Percentiles rank a stretch among this genome's conserved stretches.
Conservation (phyloP, 2,888 invertebrate species). For the Morpho achilles region DNA sequence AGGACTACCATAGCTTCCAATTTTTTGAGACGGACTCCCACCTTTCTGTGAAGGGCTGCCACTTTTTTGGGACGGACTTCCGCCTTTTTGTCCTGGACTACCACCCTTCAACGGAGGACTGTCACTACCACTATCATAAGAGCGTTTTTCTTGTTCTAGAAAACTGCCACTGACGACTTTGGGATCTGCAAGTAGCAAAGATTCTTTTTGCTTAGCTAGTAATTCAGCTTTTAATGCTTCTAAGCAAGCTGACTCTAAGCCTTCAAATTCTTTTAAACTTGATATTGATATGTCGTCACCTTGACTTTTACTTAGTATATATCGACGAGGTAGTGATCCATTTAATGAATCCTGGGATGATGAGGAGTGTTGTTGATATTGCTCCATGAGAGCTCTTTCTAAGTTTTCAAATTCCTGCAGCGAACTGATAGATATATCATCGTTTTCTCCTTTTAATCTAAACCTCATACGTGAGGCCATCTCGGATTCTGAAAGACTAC, state of each 20-base stretch:
- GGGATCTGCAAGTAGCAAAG: slow-evolving; percentile 82
- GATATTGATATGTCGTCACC: slow-evolving; percentile 92
- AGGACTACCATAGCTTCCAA: slow-evolving; percentile 67
- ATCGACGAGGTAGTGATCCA: slow-evolving; percentile 88
- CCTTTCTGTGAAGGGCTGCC: slow-evolving; percentile 71
- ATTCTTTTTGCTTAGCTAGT: slow-evolving; percentile 91
- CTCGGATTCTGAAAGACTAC: slow-evolving; percentile 95
- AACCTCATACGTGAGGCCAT: slow-evolving; percentile 90
- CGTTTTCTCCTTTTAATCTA: slow-evolving; percentile 91
- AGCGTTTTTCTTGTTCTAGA: slow-evolving; percentile 71
- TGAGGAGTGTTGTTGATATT: slow-evolving; percentile 84
- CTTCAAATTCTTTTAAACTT: slow-evolving; percentile 95
- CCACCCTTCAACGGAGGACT: slow-evolving; percentile 75
- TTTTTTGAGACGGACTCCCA: slow-evolving; percentile 70
- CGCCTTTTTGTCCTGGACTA: slow-evolving; percentile 58
- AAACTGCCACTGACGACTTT: slow-evolving; percentile 70
- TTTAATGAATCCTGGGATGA: slow-evolving; percentile 93
- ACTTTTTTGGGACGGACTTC: slow-evolving; percentile 55
- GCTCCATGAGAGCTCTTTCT: slow-evolving; percentile 91
- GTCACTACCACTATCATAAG: slow-evolving; percentile 79
- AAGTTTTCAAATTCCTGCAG: slow-evolving; percentile 96
- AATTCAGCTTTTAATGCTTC: slow-evolving; percentile 91
- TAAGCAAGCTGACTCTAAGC: slow-evolving; percentile 91
- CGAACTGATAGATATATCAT: slow-evolving; percentile 94
- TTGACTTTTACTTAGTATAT: slow-evolving; percentile 84